These are phyloP conservation scores for Bombus picipes DNA, from an alignment of 1,140 invertebrate genomes.

Conservation along the genomic window DNA sequence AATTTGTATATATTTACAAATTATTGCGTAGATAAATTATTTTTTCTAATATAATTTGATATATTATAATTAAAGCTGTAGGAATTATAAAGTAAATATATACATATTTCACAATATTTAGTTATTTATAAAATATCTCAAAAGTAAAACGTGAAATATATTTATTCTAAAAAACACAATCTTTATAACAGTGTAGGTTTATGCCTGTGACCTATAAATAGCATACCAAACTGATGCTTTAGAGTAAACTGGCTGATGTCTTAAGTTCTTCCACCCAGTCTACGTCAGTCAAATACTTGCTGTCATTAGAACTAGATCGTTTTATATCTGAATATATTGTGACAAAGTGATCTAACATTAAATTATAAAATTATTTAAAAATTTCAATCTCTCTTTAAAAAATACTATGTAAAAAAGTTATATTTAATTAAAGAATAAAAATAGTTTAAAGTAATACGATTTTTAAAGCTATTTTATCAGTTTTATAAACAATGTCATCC, in stretches of 20 bases:
- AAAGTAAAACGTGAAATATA: constrained; percentile 36
- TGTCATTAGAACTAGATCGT: constrained; percentile 71
- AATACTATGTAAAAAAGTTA: constrained; percentile 32
- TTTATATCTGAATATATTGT: constrained; percentile 19
- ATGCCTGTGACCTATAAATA: constrained; percentile 79
- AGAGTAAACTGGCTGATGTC: constrained; percentile 74
- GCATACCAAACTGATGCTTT: constrained; percentile 71
- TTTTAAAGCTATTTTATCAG: constrained; percentile 32
- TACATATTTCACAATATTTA: constrained; percentile 35
- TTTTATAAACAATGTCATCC: constrained; percentile 72
- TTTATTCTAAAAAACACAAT: constrained; percentile 59
- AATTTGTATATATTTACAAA: constrained; percentile 1
- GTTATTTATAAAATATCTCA: constrained; percentile 12
- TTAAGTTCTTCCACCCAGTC: constrained; percentile 70
- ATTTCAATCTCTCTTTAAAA: not conserved
- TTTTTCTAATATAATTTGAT: not conserved
- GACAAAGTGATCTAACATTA: not conserved
- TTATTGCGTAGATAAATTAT: not conserved
- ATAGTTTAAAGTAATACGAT: not conserved
- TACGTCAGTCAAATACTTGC: constrained; percentile 78
- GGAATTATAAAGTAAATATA: not conserved
- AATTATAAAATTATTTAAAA: not conserved
- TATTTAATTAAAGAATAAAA: not conserved
- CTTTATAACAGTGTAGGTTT: constrained; percentile 71
- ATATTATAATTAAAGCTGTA: not conserved